These are phyloP conservation scores for Lerista edwardsae DNA, from an alignment of 2,797 vertebrate species.

Conservation along the genomic window DNA sequence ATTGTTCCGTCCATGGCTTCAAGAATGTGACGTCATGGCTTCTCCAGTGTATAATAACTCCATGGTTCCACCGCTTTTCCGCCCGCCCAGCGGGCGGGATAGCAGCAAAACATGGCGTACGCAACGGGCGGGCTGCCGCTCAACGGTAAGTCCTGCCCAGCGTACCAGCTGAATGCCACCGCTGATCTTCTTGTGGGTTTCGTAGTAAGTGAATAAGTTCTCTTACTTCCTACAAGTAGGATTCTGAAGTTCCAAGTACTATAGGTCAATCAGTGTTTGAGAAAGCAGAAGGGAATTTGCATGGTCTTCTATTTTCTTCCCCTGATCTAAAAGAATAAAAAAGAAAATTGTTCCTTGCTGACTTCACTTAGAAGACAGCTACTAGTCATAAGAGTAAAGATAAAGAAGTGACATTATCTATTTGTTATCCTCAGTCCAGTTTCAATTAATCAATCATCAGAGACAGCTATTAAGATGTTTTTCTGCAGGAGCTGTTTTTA, in stretches of 20 bases:
- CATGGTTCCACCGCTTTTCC: no score
- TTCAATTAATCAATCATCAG: slow-evolving; percentile 67
- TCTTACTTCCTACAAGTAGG: background rate
- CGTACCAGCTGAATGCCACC: no score
- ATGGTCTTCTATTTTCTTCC: slow-evolving; percentile 28
- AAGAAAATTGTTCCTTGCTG: slow-evolving; percentile 47
- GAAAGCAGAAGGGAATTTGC: slow-evolving; percentile 17
- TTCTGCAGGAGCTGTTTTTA: slow-evolving; percentile 44
- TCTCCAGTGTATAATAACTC: no score
- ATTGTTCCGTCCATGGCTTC: no score
- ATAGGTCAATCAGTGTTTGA: slow-evolving; percentile 14
- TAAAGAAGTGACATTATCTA: slow-evolving; percentile 30
- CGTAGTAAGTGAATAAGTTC: background rate
- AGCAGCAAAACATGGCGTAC: no score
- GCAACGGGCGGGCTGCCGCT: no score
- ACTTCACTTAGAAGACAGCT: slow-evolving; percentile 36
- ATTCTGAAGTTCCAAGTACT: background rate
- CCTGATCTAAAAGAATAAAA: slow-evolving; percentile 59
- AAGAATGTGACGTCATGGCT: no score
- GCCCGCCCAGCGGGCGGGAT: no score
- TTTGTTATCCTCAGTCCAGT: slow-evolving; percentile 44
- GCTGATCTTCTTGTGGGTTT: background rate
- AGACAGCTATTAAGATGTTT: slow-evolving; percentile 54
- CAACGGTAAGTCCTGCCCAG: no score
- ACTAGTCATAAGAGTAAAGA: slow-evolving; percentile 40